Base-by-base conservation (phyloP, 2,113 vertebrate genomes). In the Sinocyclocheilus anshuiensis region DNA sequence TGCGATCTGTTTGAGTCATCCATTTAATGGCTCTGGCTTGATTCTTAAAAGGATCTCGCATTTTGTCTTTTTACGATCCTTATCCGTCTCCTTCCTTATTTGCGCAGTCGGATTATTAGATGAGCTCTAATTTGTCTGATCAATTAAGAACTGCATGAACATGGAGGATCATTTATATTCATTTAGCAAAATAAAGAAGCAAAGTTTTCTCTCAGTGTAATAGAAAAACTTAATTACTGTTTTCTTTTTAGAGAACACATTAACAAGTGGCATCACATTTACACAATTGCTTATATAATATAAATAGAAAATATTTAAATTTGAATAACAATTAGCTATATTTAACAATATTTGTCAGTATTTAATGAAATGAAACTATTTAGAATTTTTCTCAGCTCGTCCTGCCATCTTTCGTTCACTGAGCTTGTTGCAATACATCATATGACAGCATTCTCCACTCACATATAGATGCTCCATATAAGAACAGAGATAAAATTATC, bases 161-260 rank as follows among this genome's bases (percentile, higher is more conserved):
- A 42, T 12, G 13, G 6, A 80, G 77, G 55, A 61, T 61, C 22
- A 24, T 80, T 80, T 63, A 80, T 63, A 42, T 42, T 80, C 11
- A 80, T 80, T 80, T 42, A 80, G 57, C 57, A 80, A 42, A 39
- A 78, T 22, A 61, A 80, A 79, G 53, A 59, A n/a, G 29, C 77
- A 20, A 78, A 78, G 26, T 78, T 78, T 4, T 78, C 29, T 36
- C 29, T 39, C 67, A 39, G 33, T 20, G 2, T 59, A 33, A 78
- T 20, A 61, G 33, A 80, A 24, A 61, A 61, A 1, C 55, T 15
- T 36, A 6, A 61, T 57, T 22, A 13, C 16, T 18, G 48, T 33
- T 77, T 18, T 55, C 50, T 22, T 53, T 57, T 57, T 0, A 78
- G 53, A 78, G 76, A 39, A 12, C 18, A 22, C 69, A 39, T 72